Conservation (phyloP, 2,888 invertebrate species). For the Drosophila kuntzei region DNA sequence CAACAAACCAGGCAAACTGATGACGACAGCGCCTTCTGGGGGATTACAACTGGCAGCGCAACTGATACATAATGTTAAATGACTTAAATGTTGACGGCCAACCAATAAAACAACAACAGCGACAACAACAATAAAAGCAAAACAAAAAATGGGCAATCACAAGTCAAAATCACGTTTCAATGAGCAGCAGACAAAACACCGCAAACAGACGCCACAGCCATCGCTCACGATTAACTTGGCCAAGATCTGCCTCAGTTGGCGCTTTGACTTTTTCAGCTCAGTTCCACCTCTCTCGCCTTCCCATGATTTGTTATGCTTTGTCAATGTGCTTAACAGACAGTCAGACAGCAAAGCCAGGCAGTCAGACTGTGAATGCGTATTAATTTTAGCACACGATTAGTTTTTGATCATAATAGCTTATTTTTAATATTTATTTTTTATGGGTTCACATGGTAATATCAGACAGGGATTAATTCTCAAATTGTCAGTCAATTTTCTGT, state of each 20-base stretch:
- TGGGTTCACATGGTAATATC: slow-evolving; percentile 23
- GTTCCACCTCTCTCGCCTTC: slow-evolving; percentile 57
- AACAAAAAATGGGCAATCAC: slow-evolving; percentile 51
- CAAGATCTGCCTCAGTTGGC: slow-evolving; percentile 49
- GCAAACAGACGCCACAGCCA: slow-evolving; percentile 43
- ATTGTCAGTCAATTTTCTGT: slow-evolving; percentile 43
- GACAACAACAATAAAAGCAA: slow-evolving; percentile 12
- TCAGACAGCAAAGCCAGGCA: slow-evolving; percentile 1
- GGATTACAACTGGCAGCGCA: slow-evolving; percentile 73
- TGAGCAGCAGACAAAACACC: slow-evolving; percentile 56
- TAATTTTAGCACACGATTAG: slow-evolving; percentile 79
- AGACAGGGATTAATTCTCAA: slow-evolving; percentile 45
- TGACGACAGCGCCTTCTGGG: slow-evolving; percentile 60
- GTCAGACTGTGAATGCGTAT: slow-evolving; percentile 57
- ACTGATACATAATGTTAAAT: slow-evolving; percentile 73
- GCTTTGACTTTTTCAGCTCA: slow-evolving; percentile 66
- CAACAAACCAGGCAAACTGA: slow-evolving; percentile 33
- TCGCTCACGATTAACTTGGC: slow-evolving; percentile 74
- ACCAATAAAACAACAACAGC: slow-evolving; percentile 28
- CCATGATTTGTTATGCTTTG: slow-evolving; percentile 77
- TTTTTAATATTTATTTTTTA: slow-evolving; percentile 21
- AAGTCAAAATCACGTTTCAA: slow-evolving; percentile 72
- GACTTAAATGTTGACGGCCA: slow-evolving; percentile 76
- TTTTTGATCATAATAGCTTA: slow-evolving; percentile 52
- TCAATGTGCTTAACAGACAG: slow-evolving; percentile 39